Conservation (phyloP, 1,140 invertebrate genomes). For the Apis dorsata region DNA sequence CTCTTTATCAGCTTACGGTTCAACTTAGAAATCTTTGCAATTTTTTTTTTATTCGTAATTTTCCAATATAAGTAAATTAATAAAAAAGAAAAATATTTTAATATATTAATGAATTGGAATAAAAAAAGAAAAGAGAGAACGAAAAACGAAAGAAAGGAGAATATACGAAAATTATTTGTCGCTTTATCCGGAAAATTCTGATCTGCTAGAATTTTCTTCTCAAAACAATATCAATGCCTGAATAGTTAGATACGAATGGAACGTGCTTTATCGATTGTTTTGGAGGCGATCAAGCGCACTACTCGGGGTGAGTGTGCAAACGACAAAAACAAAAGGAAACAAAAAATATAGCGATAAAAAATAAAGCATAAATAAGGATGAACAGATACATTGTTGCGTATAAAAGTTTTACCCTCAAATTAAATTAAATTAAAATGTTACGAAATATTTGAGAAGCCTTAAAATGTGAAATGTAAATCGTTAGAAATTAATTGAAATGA, state of each 20-base stretch:
- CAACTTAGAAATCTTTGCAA: no score
- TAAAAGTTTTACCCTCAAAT: background rate
- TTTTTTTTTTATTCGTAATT: background rate
- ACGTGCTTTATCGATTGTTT: conserved; percentile 33
- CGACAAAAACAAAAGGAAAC: background rate
- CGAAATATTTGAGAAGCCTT: no score
- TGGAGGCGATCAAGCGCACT: conserved; percentile 29
- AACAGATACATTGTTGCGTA: background rate
- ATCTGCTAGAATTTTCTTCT: background rate
- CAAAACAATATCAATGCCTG: conserved; percentile 20
- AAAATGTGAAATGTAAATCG: no score
- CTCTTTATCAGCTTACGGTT: no score
- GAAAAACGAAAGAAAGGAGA: background rate
- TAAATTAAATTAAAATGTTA: no score
- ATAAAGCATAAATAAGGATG: conserved; percentile 17
- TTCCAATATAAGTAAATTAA: background rate
- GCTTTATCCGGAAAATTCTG: background rate
- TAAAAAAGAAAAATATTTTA: background rate
- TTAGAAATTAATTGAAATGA: no score
- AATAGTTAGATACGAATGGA: conserved; percentile 42
- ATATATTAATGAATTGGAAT: background rate
- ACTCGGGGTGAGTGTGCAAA: conserved; percentile 30
- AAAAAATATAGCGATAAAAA: background rate
- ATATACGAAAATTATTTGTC: background rate
- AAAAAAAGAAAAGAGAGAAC: background rate